Percentiles rank a stretch among this genome's conserved stretches.
Evolutionary conservation across 2,797 vertebrate species (phyloP).

Genomic region (Acipenser ruthenus): DNA sequence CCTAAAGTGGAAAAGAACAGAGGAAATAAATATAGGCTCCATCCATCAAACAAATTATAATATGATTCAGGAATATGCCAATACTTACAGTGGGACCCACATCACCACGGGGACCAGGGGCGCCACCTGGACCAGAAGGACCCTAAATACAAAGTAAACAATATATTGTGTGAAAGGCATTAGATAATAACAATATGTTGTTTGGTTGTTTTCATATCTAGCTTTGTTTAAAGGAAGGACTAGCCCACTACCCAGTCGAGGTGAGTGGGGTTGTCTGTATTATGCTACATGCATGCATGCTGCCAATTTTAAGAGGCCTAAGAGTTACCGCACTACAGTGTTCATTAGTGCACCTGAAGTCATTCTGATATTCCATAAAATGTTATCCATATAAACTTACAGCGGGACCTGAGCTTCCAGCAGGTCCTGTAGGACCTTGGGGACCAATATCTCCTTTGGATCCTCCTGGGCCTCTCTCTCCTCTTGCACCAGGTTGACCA

Average conservation of each 20-base stretch:
- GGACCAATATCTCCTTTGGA: slow-evolving; percentile 82
- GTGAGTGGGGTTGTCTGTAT: no score
- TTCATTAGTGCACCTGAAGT: no score
- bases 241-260: no score
- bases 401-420: slow-evolving; percentile 77
- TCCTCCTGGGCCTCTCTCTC: slow-evolving; percentile 82
- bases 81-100: slow-evolving; percentile 80
- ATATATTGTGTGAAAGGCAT: no score
- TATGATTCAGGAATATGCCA: slow-evolving; percentile 11
- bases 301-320: no score
- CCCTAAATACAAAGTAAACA: slow-evolving; percentile 58
- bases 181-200: no score
- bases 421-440: slow-evolving; percentile 66
- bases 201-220: no score
- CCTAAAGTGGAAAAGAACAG: slow-evolving; percentile 56
- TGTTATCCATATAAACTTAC: slow-evolving; percentile 60
- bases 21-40: slow-evolving; percentile 15
- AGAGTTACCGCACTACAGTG: no score
- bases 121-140: slow-evolving; percentile 72
- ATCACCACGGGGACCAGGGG: slow-evolving; percentile 82
- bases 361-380: no score
- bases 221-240: no score
- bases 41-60: slow-evolving; percentile 7
- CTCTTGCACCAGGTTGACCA: slow-evolving; percentile 84
- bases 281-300: no score